A percentile compares a stretch with the other conserved stretches of the same genome.
phyloP scores from a whole-genome alignment of 2,113 vertebrate species.

The Eulemur rufifrons region DNA sequence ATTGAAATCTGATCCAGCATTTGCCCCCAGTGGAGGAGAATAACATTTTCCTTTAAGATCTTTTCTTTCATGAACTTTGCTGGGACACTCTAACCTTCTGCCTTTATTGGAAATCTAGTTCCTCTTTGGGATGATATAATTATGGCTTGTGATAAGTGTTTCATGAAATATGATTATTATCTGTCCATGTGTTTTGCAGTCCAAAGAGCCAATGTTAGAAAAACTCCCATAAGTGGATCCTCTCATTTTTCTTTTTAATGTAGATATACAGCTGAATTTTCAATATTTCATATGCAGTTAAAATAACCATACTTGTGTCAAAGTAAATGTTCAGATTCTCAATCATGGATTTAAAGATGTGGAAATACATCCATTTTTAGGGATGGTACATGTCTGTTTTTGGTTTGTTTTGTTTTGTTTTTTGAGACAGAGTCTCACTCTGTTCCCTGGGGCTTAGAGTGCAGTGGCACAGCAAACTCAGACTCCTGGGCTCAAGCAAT shows the following conservation, averaged over 20 bases:
- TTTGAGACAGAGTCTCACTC: too few relatives aligned
- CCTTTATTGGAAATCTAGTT: background rate
- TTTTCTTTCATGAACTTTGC: background rate
- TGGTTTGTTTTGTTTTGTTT: too few relatives aligned
- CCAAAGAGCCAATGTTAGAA: background rate
- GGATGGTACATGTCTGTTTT: background rate
- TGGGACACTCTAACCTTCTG: background rate
- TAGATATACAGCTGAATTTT: background rate
- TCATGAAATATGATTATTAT: background rate
- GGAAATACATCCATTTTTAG: background rate
- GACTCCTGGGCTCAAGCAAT: too few relatives aligned
- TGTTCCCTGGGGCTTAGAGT: too few relatives aligned
- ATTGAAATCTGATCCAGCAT: background rate
- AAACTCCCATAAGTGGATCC: background rate
- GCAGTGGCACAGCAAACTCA: too few relatives aligned
- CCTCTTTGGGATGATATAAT: background rate
- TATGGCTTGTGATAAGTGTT: background rate
- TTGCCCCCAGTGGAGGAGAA: background rate
- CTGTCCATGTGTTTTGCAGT: background rate
- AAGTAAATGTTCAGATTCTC: conserved; percentile 14
- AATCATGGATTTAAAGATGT: background rate
- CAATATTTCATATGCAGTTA: conserved; percentile 35
- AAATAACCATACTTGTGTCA: conserved; percentile 8
- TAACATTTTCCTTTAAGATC: background rate
- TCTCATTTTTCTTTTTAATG: background rate